These are phyloP conservation scores for Pentamera pediparva DNA, from an alignment of 53 echinoderm and acorn worm genomes.

Conservation along the genomic window DNA sequence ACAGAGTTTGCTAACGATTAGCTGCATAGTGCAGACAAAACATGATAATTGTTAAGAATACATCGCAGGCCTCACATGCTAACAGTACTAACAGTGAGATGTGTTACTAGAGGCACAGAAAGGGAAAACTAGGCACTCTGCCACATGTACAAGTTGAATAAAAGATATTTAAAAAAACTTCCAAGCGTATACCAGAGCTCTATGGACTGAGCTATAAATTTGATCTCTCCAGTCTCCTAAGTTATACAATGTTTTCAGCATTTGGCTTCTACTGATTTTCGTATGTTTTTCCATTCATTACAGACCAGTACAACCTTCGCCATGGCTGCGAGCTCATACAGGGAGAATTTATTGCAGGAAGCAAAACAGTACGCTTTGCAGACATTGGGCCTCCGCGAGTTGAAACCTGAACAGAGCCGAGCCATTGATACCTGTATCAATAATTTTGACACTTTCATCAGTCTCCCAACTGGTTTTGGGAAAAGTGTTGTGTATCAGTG, in stretches of 20 bases:
- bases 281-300: background rate
- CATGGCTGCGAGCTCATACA: background rate
- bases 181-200: no score
- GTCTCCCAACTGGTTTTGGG: constrained; percentile 51
- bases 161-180: no score
- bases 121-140: no score
- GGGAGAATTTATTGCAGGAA: background rate
- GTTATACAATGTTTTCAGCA: background rate
- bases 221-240: no score
- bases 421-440: background rate
- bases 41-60: no score
- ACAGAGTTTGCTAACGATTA: no score
- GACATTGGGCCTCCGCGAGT: background rate
- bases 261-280: background rate
- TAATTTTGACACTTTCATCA: constrained; percentile 40
- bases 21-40: no score
- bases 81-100: no score
- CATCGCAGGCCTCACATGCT: no score
- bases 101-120: no score
- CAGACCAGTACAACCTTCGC: background rate
- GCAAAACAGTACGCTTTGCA: background rate
- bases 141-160: no score
- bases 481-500: constrained; percentile 47
- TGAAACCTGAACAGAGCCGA: background rate
- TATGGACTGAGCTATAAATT: no score